A percentile compares a stretch with the other conserved stretches of the same genome.
Evolutionary conservation across 2,113 vertebrate genomes (phyloP).

Genomic region (Microcebus jonahi): DNA sequence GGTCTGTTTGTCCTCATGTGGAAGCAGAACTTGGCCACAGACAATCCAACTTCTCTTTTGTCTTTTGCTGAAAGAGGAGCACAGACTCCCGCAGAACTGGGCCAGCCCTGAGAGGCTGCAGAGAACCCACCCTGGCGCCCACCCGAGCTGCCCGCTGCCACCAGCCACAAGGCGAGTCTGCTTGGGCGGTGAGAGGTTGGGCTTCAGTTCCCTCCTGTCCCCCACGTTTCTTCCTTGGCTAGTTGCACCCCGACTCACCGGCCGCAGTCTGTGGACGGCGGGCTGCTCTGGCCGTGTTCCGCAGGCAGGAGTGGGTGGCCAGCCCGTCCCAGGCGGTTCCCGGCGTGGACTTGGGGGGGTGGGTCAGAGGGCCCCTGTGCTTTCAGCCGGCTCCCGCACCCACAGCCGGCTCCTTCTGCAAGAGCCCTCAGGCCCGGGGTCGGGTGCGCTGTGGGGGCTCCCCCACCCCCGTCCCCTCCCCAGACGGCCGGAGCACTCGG

Average conservation of each 20-base stretch:
- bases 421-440: not conserved
- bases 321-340: not conserved
- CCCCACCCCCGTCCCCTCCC: not conserved
- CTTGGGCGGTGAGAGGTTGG: not conserved
- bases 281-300: not conserved
- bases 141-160: no score
- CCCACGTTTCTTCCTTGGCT: not conserved
- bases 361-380: not conserved
- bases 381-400: not conserved
- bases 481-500: not conserved
- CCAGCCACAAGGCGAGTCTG: no score
- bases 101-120: not conserved
- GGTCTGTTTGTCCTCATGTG: not conserved
- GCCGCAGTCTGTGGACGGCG: fast-evolving
- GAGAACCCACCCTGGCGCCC: not conserved
- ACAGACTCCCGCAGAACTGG: not conserved
- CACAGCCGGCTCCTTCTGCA: not conserved
- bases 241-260: not conserved
- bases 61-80: not conserved
- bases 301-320: no score
- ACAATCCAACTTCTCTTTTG: not conserved
- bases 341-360: fast-evolving
- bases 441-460: not conserved
- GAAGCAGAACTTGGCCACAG: not conserved
- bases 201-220: not conserved